phyloP scores from a whole-genome alignment of 2,888 invertebrate genomes.

The Drosophila birchii region DNA sequence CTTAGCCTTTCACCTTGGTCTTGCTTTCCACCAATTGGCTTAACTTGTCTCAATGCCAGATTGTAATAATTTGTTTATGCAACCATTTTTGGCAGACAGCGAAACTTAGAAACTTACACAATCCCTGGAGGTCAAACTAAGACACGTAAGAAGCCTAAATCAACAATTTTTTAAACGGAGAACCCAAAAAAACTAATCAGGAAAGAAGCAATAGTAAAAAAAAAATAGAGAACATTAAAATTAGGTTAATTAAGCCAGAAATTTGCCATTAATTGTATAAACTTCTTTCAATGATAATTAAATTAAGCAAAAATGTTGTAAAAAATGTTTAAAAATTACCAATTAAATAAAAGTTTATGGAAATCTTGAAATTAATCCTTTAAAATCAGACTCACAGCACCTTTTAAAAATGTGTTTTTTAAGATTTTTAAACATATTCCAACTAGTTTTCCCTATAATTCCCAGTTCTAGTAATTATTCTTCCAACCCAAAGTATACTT shows the following conservation, averaged over 20 bases:
- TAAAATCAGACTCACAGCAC: too few relatives aligned
- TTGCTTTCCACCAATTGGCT: conserved; percentile 6
- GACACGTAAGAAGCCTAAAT: too few relatives aligned
- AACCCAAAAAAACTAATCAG: conserved; percentile 4
- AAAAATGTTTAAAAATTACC: too few relatives aligned
- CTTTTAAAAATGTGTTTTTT: too few relatives aligned
- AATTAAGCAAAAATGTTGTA: neutral
- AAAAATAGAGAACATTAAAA: neutral
- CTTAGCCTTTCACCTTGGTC: neutral
- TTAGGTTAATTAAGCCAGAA: neutral
- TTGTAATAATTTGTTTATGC: conserved; percentile 26
- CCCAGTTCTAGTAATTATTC: too few relatives aligned
- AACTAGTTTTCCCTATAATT: neutral
- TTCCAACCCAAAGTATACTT: conserved; percentile 83
- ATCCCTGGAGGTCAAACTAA: conserved; percentile 17
- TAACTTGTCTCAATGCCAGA: conserved; percentile 19
- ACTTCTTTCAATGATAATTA: neutral
- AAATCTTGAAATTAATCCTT: neutral
- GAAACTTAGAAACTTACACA: conserved; percentile 14
- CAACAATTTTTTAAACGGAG: neutral
- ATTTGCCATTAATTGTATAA: neutral
- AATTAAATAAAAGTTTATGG: neutral
- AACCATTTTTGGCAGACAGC: conserved; percentile 24
- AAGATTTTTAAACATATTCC: neutral
- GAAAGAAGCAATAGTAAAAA: neutral